Evolutionary conservation across 2,888 invertebrate genomes (phyloP).

Genomic region (Hemaris fuciformis): DNA sequence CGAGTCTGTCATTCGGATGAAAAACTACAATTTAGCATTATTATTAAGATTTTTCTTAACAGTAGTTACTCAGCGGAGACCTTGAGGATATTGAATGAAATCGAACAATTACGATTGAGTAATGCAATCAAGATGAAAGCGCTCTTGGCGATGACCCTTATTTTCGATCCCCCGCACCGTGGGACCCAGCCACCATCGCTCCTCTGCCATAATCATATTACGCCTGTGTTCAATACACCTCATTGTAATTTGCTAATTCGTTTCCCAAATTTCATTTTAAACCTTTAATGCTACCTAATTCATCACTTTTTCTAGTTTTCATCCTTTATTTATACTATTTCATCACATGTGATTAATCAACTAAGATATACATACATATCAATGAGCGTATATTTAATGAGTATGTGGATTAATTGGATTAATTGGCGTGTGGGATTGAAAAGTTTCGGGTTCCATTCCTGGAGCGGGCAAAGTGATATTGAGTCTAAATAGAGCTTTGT

Average conservation of each 20-base stretch:
- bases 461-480: too few species aligned
- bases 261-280: neutral
- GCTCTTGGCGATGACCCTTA: constrained; percentile 17
- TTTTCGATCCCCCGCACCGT: neutral
- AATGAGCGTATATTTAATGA: too few species aligned
- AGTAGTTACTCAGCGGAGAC: neutral
- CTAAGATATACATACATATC: too few species aligned
- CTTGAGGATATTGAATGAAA: neutral
- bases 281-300: too few species aligned
- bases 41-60: neutral
- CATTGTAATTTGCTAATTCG: neutral
- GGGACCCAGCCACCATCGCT: neutral
- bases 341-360: too few species aligned
- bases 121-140: constrained; percentile 61
- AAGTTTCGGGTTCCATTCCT: too few species aligned
- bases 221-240: neutral
- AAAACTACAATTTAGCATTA: neutral
- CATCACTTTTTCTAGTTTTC: too few species aligned
- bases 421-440: too few species aligned
- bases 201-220: neutral
- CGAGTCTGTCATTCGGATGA: too few species aligned
- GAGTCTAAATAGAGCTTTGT: too few species aligned
- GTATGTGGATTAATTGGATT: too few species aligned
- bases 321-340: too few species aligned
- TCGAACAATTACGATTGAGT: neutral